Evolutionary conservation across 2,113 vertebrate species (phyloP).

Genomic region (Poeciliopsis retropinna): DNA sequence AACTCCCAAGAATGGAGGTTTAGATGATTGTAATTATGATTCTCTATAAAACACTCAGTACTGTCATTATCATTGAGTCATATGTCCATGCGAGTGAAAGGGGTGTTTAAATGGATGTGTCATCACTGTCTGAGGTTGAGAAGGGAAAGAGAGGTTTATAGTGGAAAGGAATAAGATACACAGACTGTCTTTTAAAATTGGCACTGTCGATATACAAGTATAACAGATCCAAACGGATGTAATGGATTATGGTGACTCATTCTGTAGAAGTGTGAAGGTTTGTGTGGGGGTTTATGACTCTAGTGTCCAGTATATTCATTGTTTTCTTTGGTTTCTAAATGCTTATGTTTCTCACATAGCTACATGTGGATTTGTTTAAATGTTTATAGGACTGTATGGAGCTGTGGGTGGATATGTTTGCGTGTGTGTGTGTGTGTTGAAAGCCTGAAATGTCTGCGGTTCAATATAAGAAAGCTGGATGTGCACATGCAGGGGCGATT

Average conservation of each 20-base stretch:
- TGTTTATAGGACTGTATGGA: slow-evolving; percentile 41
- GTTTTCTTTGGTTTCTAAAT: slow-evolving; percentile 33
- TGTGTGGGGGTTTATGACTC: slow-evolving; percentile 10
- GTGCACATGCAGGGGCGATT: slow-evolving; percentile 49
- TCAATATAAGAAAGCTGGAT: slow-evolving; percentile 66
- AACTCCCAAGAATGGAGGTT: slow-evolving; percentile 72
- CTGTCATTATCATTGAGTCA: slow-evolving; percentile 81
- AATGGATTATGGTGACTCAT: slow-evolving; percentile 50
- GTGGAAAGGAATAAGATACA: slow-evolving; percentile 57
- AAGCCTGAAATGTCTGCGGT: slow-evolving; percentile 40
- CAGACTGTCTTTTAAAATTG: slow-evolving; percentile 51
- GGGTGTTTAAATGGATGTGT: slow-evolving; percentile 77
- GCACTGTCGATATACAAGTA: slow-evolving; percentile 62
- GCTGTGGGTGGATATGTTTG: slow-evolving; percentile 29
- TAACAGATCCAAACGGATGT: slow-evolving; percentile 50
- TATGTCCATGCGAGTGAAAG: slow-evolving; percentile 71
- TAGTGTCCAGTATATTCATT: slow-evolving; percentile 6
- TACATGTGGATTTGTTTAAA: slow-evolving; percentile 49
- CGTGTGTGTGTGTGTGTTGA: slow-evolving; percentile 10
- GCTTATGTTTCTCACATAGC: slow-evolving; percentile 18
- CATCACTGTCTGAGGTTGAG: slow-evolving; percentile 71
- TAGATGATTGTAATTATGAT: slow-evolving; percentile 78
- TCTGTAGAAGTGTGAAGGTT: slow-evolving; percentile 11
- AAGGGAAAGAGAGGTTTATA: slow-evolving; percentile 59
- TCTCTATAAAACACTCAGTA: slow-evolving; percentile 74